Evolutionary conservation across 2,888 invertebrate species (phyloP).

Genomic region (Aleiodes testaceus): DNA sequence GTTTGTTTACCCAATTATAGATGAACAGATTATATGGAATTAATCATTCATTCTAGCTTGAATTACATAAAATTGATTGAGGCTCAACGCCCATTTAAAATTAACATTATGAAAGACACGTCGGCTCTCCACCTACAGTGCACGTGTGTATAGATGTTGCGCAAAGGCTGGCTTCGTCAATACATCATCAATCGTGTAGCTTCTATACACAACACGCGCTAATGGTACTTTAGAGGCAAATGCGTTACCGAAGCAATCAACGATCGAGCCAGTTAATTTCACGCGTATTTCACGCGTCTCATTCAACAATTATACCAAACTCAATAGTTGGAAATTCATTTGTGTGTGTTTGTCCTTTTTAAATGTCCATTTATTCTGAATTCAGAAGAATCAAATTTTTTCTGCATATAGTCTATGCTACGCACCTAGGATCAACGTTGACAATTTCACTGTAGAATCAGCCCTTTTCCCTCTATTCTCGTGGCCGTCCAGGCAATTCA

Average conservation of each 20-base stretch:
- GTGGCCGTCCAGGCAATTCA: constrained; percentile 61
- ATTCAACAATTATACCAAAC: constrained; percentile 65
- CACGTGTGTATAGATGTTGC: constrained; percentile 40
- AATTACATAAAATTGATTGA: constrained; percentile 34
- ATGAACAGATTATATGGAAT: constrained; percentile 56
- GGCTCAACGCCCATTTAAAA: not conserved
- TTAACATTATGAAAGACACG: constrained; percentile 4
- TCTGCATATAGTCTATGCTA: too few relatives aligned
- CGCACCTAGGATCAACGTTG: constrained; percentile 11
- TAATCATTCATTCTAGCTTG: constrained; percentile 39
- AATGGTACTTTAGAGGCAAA: constrained; percentile 63
- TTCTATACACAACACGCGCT: constrained; percentile 49
- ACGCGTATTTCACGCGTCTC: constrained; percentile 70
- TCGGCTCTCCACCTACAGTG: constrained; percentile 2
- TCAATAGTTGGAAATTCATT: constrained; percentile 66
- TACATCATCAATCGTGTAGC: constrained; percentile 63
- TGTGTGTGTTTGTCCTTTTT: too few relatives aligned
- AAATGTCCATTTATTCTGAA: too few relatives aligned
- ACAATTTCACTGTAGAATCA: constrained; percentile 23
- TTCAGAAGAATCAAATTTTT: too few relatives aligned
- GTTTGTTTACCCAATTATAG: constrained; percentile 57
- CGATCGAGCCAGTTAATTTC: constrained; percentile 68
- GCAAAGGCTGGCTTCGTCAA: constrained; percentile 45
- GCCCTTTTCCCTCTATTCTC: constrained; percentile 9
- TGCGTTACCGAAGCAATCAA: constrained; percentile 61